A percentile compares a stretch with the other conserved stretches of the same genome.
Conservation (phyloP, 2,888 invertebrate genomes). For the Embidobia sp. region DNA sequence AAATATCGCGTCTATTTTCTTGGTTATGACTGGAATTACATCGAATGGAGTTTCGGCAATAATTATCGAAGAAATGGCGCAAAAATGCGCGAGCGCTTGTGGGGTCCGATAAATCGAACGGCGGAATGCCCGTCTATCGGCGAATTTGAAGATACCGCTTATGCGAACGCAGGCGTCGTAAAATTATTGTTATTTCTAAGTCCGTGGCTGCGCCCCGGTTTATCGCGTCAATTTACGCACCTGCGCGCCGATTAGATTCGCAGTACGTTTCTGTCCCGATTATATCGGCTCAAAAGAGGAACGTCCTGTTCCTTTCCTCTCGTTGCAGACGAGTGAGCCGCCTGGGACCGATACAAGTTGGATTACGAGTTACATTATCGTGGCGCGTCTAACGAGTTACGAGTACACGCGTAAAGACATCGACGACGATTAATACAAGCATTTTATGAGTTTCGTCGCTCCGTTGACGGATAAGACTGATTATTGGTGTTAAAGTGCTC, state of each 20-base stretch:
- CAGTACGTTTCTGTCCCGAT: constrained; percentile 60
- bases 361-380: constrained; percentile 67
- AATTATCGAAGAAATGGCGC: constrained; percentile 23
- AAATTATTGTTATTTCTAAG: constrained; percentile 63
- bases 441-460: constrained; percentile 60
- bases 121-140: constrained; percentile 39
- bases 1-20: constrained; percentile 18
- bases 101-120: constrained; percentile 41
- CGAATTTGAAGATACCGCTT: constrained; percentile 48
- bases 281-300: constrained; percentile 60
- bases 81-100: constrained; percentile 3
- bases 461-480: constrained; percentile 65
- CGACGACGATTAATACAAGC: constrained; percentile 63
- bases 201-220: constrained; percentile 51
- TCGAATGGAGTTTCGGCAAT: constrained; percentile 6
- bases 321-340: constrained; percentile 64
- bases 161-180: constrained; percentile 38
- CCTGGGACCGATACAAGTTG: constrained; percentile 65
- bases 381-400: constrained; percentile 66
- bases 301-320: constrained; percentile 59
- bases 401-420: constrained; percentile 66
- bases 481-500: constrained; percentile 64
- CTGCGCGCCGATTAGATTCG: constrained; percentile 65
- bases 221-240: constrained; percentile 68
- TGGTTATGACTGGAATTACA: constrained; percentile 15